A percentile compares a stretch with the other conserved stretches of the same genome.
Conservation (phyloP, 2,113 vertebrate species). For the Halichoerus grypus region DNA sequence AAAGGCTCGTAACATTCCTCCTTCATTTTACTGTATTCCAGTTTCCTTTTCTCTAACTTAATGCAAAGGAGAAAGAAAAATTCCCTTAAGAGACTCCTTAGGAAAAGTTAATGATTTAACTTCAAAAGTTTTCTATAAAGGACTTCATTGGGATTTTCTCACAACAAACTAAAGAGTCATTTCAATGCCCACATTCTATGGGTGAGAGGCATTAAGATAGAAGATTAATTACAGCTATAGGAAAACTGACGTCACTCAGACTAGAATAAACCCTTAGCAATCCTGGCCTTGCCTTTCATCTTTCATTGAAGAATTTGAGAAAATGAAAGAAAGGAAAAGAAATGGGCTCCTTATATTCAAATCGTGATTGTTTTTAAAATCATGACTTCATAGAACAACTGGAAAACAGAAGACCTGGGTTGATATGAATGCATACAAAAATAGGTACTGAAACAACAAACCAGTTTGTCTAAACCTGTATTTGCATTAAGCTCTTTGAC, state of each 20-base stretch:
- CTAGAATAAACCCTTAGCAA: not conserved
- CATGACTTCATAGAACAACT: not conserved
- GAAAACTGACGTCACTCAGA: conserved; percentile 11
- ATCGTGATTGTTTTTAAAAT: not conserved
- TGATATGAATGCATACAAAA: conserved; percentile 28
- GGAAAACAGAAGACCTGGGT: conserved; percentile 40
- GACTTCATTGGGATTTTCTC: conserved; percentile 41
- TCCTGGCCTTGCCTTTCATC: not conserved
- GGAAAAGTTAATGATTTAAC: conserved; percentile 30
- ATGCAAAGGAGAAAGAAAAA: not conserved
- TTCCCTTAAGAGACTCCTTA: conserved; percentile 9
- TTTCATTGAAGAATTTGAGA: not conserved
- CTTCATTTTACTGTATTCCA: not conserved
- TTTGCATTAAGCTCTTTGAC: conserved; percentile 58
- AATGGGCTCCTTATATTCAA: conserved; percentile 5
- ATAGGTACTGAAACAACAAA: conserved; percentile 39
- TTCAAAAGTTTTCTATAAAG: conserved; percentile 35
- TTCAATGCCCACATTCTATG: not conserved
- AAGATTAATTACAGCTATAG: not conserved
- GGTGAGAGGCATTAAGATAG: not conserved
- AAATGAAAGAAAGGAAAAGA: conserved; percentile 18
- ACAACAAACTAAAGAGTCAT: conserved; percentile 44
- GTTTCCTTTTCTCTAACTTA: not conserved
- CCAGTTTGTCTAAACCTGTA: conserved; percentile 48
- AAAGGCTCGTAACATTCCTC: not conserved